Evolutionary conservation across 2,113 vertebrate genomes (phyloP), one percentile per base, ranked within the genome.

Genomic region (Microcebus jonahi): DNA sequence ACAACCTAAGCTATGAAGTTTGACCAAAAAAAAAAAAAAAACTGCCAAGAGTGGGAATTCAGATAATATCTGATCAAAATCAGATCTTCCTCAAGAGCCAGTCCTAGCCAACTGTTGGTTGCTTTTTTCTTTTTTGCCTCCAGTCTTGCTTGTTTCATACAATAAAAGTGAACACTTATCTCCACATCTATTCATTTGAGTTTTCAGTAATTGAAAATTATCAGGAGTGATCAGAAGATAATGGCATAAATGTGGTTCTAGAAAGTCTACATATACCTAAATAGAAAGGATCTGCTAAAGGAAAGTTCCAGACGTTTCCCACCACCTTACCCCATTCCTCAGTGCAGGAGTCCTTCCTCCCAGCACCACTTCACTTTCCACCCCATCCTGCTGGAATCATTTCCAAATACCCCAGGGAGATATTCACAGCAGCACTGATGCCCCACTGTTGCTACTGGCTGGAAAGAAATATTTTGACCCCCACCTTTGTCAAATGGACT

Each of bases 191-290:
- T 57, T 86, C 80, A 67, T 81, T 39, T 80, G 53, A 88, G 23
- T 86, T 90, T 90, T 87, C 42, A 67, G 20, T 92, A 90, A 81
- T 11, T 92, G 76, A 67, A 88, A 80, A 90, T 8, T 93, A 39
- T 84, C 29, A 81, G 39, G 12, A 88, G 15, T 63, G 67, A 36
- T 73, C 42, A 94, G 27, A 59, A 71, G 59, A 59, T 88, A 86
- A 88, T 63, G 73, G 82, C 29, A 91, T 42, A 94, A 87, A 80
- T n/a, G 18, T 77, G 27, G 15, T 68, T 53, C 42, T 50, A 67
- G 61, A 86, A 85, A 91, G 39, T 34, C 23, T 21, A 90, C 31
- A 31, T 45, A 21, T 6, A 14, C 68, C 76, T 65, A 79, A 91
- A 36, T 0, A 76, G 45, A 87, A 95, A 90, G n/a, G 0, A 55